Base-by-base conservation (phyloP, 2,113 vertebrate genomes). In the Forbesichthys papilliferus region DNA sequence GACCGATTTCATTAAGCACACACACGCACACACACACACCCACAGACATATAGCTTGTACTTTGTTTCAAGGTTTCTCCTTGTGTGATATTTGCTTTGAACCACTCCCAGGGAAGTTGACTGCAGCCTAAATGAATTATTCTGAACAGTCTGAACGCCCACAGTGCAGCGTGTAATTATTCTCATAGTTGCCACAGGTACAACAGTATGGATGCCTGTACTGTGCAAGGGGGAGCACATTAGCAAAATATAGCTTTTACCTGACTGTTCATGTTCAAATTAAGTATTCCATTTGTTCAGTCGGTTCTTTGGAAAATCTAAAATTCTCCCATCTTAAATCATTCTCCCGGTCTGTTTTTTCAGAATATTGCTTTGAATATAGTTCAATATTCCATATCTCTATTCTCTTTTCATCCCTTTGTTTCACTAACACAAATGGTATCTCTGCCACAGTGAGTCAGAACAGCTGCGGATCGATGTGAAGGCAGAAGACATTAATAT, bases 401-500 rank as follows among this genome's bases (percentile, higher is more conserved):
- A 16, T 2, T 72, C 7, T 51, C 1, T 10, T 61, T 64, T 33
- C 27, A 27, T 27, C 2, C 27, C 27, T 0, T 49, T 0, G 20
- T 58, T 1, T n/a, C 34, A 46, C 12, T 9, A 34, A 61, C 34
- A 47, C 34, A 61, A 12, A 16, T 42, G 16, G 20, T 33, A 57
- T 12, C 57, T 48, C 52, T 51, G 11, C 14, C n/a, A 53, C 64
- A 60, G 36, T 66, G 59, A 57, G 33, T 64, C 61, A 36, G 55
- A 9, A 78, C 67, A 62, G 54, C 51, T 68, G 58, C 33, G 55
- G 74, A 85, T 83, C 69, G 69, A 86, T 79, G 4, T 59, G 60
- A 78, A 69, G 62, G 49, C 33, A 65, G 59, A 65, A 72, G 53
- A 71, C 65, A 87, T 83, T 81, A 74, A 79, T 81, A 87, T 64